phyloP scores from a whole-genome alignment of 2,113 vertebrate species.

The Orcinus orca region DNA sequence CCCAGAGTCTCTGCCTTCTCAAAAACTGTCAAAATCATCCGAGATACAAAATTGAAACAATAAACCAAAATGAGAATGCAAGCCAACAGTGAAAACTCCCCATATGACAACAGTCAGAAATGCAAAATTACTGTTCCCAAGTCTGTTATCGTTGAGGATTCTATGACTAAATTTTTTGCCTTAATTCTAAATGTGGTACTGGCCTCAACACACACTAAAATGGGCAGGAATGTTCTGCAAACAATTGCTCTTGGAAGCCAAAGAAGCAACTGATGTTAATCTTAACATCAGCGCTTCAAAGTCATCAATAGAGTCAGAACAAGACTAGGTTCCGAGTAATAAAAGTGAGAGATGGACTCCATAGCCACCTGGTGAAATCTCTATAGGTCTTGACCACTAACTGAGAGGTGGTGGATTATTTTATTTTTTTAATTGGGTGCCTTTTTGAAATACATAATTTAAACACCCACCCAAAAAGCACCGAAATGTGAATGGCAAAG shows the following conservation, averaged over 20 bases:
- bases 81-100: not conserved
- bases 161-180: not conserved
- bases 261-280: not conserved
- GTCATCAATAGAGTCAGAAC: not conserved
- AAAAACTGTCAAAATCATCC: constrained; percentile 22
- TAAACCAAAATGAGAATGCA: constrained; percentile 14
- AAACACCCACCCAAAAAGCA: not conserved
- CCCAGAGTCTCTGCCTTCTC: constrained; percentile 31
- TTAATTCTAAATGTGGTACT: not conserved
- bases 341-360: not conserved
- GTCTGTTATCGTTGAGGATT: not conserved
- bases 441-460: not conserved
- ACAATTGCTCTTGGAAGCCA: not conserved
- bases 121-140: not conserved
- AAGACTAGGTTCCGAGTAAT: not conserved
- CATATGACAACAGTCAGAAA: constrained; percentile 2
- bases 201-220: not conserved
- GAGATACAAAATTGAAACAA: constrained; percentile 42
- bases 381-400: not conserved
- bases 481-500: not conserved
- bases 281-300: not conserved
- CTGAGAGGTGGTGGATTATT: not conserved
- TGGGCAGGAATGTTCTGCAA: not conserved
- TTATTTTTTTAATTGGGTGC: not conserved
- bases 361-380: not conserved